These are phyloP conservation scores for Platypus cylindrus DNA, from an alignment of 2,888 invertebrate species.

Conservation along the genomic window DNA sequence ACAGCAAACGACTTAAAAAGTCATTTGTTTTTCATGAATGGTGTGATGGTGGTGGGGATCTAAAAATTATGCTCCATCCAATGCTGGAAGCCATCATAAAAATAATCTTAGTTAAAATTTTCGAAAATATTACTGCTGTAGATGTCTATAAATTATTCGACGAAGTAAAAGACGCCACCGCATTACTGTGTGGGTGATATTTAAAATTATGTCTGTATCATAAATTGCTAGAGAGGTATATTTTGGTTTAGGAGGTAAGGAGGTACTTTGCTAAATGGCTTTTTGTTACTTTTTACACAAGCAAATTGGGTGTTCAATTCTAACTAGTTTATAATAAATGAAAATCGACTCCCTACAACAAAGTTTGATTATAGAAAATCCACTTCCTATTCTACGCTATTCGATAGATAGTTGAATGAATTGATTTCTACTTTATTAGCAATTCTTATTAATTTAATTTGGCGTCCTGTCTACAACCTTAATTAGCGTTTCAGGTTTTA, in stretches of 20 bases:
- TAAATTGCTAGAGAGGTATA: background rate
- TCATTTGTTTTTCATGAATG: background rate
- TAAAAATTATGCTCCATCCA: background rate
- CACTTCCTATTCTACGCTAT: too few relatives aligned
- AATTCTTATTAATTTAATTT: too few relatives aligned
- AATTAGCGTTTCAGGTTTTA: too few relatives aligned
- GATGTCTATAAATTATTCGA: constrained; percentile 1
- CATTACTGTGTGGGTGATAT: constrained; percentile 1
- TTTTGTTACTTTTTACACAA: too few relatives aligned
- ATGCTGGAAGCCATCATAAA: background rate
- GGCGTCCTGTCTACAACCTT: too few relatives aligned
- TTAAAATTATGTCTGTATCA: constrained; percentile 1
- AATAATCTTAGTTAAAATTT: background rate
- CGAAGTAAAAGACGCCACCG: background rate
- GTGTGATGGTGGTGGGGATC: background rate
- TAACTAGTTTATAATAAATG: too few relatives aligned
- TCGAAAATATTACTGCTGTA: constrained; percentile 1
- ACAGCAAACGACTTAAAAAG: background rate
- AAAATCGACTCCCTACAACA: too few relatives aligned
- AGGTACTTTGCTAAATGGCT: background rate
- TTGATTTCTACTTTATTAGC: too few relatives aligned
- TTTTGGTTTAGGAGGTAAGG: too few relatives aligned
- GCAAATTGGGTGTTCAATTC: too few relatives aligned
- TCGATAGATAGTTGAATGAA: too few relatives aligned
- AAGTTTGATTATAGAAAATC: too few relatives aligned